A percentile compares a stretch with the other conserved stretches of the same genome.
These are phyloP conservation scores for Leptopilina clavipes DNA, from an alignment of 1,140 invertebrate species.

Conservation along the genomic window DNA sequence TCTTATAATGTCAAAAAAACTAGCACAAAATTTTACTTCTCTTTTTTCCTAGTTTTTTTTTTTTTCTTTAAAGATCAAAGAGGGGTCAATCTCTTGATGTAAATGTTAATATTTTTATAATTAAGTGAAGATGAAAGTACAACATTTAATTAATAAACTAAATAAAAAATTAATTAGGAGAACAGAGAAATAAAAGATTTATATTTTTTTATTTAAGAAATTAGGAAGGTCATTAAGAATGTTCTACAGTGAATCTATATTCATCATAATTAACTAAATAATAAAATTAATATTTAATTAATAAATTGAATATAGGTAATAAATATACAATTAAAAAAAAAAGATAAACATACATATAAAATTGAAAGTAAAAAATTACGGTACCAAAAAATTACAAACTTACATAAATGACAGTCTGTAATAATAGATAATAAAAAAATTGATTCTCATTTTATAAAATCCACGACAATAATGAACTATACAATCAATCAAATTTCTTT, in stretches of 20 bases:
- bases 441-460: too few species aligned
- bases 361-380: too few species aligned
- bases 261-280: too few species aligned
- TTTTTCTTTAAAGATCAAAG: background rate
- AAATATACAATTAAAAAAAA: too few species aligned
- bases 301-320: too few species aligned
- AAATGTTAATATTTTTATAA: background rate
- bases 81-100: background rate
- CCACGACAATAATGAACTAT: background rate
- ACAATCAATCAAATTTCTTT: slow-evolving; percentile 6
- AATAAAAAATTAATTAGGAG: background rate
- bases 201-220: too few species aligned
- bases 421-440: too few species aligned
- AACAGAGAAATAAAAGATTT: too few species aligned
- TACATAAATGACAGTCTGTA: too few species aligned
- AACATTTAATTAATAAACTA: background rate
- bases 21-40: background rate
- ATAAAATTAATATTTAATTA: too few species aligned
- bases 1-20: background rate
- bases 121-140: background rate
- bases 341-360: background rate
- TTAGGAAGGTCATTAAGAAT: background rate
- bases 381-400: too few species aligned
- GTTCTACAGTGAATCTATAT: too few species aligned
- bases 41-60: background rate